Conservation (phyloP, 1,140 invertebrate species). For the Camponotus vicinus region DNA sequence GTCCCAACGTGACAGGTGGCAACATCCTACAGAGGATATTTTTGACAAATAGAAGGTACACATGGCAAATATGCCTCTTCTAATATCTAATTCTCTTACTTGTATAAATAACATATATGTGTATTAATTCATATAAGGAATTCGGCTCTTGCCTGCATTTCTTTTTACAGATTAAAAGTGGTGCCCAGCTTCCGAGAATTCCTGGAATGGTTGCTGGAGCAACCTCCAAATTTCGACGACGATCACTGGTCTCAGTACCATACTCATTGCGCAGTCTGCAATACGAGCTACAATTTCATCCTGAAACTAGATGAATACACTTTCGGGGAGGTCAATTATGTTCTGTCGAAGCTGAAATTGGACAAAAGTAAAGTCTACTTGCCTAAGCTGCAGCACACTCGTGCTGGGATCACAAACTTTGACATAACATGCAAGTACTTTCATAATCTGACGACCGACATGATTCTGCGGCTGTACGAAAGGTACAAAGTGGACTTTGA, state of each 20-base stretch:
- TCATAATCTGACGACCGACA: slow-evolving; percentile 74
- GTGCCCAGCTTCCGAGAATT: slow-evolving; percentile 85
- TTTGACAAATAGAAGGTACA: slow-evolving; percentile 78
- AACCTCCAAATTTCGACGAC: slow-evolving; percentile 78
- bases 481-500: slow-evolving; percentile 84
- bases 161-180: slow-evolving; percentile 79
- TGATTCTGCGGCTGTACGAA: slow-evolving; percentile 78
- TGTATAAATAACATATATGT: neutral
- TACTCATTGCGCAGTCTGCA: slow-evolving; percentile 82
- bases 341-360: slow-evolving; percentile 79
- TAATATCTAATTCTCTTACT: neutral
- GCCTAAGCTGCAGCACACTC: slow-evolving; percentile 73
- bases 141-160: neutral
- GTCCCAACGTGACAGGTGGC: slow-evolving; percentile 71
- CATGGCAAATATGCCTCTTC: neutral
- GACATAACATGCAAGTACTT: slow-evolving; percentile 82
- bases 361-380: slow-evolving; percentile 71
- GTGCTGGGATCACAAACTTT: slow-evolving; percentile 77
- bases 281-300: slow-evolving; percentile 80
- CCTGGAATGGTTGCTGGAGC: slow-evolving; percentile 79
- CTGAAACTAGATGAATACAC: slow-evolving; percentile 81
- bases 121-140: slow-evolving; percentile 10
- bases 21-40: slow-evolving; percentile 80
- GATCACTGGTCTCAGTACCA: slow-evolving; percentile 83
- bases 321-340: slow-evolving; percentile 73